Evolutionary conservation across 2,888 invertebrate species (phyloP), one percentile per base, ranked within the genome.

Genomic region (Hermaeophaga mercurialis): DNA sequence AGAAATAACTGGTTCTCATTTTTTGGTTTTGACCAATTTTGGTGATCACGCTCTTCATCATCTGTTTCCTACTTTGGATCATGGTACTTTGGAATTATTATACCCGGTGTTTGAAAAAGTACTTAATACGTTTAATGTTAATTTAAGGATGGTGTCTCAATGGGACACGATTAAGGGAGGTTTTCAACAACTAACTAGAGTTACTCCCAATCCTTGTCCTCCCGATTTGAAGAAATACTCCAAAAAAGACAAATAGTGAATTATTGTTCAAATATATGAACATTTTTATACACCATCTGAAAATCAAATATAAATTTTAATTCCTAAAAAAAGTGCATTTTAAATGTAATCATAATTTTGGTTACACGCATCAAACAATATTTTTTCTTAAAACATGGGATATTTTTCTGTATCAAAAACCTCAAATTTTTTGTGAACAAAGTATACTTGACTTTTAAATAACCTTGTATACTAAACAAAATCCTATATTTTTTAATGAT

Each of bases 11-110:
- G 84, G 85, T 12, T 85, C 84, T 31, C 83, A 85, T 62, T 87
- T 89, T 70, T 77, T 89, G 61, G 84, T 85, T 0, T 73, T 91
- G 44, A 88, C 89, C 0, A 82, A 86, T 58, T 93, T 90, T 66
- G 93, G 93, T 0, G 86, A 89, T 58, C 93, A 94, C 72, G 81
- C 82, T 0, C 79, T 93, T 1, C 93, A 94, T 74, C 93, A 94
- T 75, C 78, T 93, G 18, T 88, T 93, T 67, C 93, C 93, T 0
- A 89, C 90, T 0, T 69, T 93, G 33, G 93, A 93, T 73, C 92
- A 93, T 69, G 86, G 85, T 0, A 83, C 86, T 50, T 75, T 93
- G 11, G 82, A 84, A 5, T 82, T 85, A 43, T 78, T 92, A 2
- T 84, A 87, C 70, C 85, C 88, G 0, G 80, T 82, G 1, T 80